Conservation (phyloP, 2,113 vertebrate genomes). For the Hemiprocne comata region DNA sequence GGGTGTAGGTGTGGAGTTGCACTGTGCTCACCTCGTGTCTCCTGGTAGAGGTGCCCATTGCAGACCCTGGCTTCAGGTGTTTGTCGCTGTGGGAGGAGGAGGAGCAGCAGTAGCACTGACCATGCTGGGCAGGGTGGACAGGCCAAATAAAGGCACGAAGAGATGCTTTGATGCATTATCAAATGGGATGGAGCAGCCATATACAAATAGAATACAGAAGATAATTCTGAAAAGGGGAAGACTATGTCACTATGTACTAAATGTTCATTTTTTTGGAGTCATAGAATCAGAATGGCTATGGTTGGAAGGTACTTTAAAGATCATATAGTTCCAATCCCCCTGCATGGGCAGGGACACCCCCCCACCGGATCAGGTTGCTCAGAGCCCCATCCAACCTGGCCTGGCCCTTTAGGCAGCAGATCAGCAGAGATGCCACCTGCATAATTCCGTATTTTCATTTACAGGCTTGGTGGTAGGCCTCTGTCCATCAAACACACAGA, state of each 20-base stretch:
- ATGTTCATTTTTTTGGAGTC: no score
- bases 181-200: fast-evolving
- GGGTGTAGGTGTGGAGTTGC: neutral
- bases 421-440: neutral
- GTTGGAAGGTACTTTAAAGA: no score
- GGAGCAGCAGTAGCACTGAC: fast-evolving
- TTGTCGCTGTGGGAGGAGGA: fast-evolving
- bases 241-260: fast-evolving
- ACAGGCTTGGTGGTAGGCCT: neutral
- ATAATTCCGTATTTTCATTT: neutral
- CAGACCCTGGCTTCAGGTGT: fast-evolving
- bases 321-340: no score
- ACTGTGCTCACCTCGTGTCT: fast-evolving
- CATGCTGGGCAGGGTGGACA: fast-evolving
- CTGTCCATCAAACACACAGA: neutral
- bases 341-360: no score
- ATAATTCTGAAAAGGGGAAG: neutral
- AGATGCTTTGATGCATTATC: fast-evolving
- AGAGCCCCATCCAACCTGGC: no score
- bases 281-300: no score
- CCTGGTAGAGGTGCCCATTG: no score
- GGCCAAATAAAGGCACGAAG: neutral
- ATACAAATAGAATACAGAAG: no score
- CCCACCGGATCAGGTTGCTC: no score
- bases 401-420: neutral